A percentile compares a stretch with the other conserved stretches of the same genome.
These are phyloP conservation scores for Mesocentrotus franciscanus DNA, from an alignment of 53 echinoderm and acorn worm species.

Conservation along the genomic window DNA sequence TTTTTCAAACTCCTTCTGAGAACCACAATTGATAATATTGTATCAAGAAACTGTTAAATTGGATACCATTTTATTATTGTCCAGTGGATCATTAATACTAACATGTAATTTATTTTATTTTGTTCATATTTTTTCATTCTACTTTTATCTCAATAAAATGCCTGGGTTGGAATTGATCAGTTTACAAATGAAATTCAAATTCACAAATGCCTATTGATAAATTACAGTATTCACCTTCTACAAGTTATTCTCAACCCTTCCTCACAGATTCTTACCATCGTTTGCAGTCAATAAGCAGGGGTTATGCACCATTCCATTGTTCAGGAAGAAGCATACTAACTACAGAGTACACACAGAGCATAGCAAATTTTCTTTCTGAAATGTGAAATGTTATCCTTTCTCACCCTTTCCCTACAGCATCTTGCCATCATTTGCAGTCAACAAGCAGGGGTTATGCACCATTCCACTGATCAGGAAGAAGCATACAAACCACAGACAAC, in stretches of 20 bases:
- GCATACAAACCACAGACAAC: conserved; percentile 78
- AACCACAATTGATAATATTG: too few species aligned
- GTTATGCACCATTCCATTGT: conserved; percentile 84
- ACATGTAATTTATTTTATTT: too few species aligned
- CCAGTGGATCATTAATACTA: too few species aligned
- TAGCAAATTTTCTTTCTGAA: background rate
- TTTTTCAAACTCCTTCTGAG: too few species aligned
- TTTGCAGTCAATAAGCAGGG: conserved; percentile 84
- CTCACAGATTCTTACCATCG: conserved; percentile 76
- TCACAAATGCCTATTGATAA: too few species aligned
- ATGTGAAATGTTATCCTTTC: background rate
- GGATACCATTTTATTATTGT: too few species aligned
- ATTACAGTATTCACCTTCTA: too few species aligned
- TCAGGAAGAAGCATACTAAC: conserved; percentile 85
- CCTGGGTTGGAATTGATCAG: too few species aligned
- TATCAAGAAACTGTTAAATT: too few species aligned
- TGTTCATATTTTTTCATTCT: too few species aligned
- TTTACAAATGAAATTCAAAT: too few species aligned
- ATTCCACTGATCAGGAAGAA: conserved; percentile 91
- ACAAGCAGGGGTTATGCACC: conserved; percentile 83
- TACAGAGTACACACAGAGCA: conserved; percentile 79
- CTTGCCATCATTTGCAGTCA: conserved; percentile 78
- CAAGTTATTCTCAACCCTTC: background rate
- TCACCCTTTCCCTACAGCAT: conserved; percentile 65
- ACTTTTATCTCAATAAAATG: too few species aligned